Evolutionary conservation across 2,888 invertebrate species (phyloP).

Genomic region (Tipula lateralis): DNA sequence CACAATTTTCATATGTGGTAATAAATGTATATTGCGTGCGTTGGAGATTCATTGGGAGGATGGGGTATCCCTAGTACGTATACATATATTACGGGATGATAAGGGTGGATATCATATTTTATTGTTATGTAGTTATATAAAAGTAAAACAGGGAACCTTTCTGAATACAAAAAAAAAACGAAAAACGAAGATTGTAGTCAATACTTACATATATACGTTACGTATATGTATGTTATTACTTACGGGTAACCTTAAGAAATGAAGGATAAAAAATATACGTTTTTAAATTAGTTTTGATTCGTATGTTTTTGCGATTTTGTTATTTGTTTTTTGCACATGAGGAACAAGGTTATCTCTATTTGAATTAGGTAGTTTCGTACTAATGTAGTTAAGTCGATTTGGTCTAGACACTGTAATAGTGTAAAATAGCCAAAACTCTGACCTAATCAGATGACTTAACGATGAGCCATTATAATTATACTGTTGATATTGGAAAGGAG

Average conservation of each 20-base stretch:
- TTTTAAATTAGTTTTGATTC: constrained; percentile 19
- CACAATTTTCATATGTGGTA: constrained; percentile 13
- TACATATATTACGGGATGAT: neutral
- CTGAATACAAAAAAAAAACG: too few species aligned
- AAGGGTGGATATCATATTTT: constrained; percentile 12
- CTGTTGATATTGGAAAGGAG: neutral
- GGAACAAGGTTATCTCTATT: neutral
- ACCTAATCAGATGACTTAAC: neutral
- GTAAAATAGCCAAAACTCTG: neutral
- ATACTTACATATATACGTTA: neutral
- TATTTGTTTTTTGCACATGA: neutral
- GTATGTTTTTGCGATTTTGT: neutral
- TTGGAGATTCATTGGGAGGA: neutral
- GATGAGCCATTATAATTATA: neutral
- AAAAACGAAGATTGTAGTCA: constrained; percentile 24
- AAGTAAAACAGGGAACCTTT: constrained; percentile 11
- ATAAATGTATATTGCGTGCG: constrained; percentile 19
- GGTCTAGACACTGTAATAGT: neutral
- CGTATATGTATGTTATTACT: neutral
- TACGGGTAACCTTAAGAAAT: neutral
- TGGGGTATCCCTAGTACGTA: neutral
- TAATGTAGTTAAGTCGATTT: neutral
- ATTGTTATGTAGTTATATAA: constrained; percentile 19
- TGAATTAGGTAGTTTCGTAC: neutral
- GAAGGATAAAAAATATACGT: neutral